phyloP scores from a whole-genome alignment of 2,113 vertebrate genomes.

The Daphoenositta chrysoptera region DNA sequence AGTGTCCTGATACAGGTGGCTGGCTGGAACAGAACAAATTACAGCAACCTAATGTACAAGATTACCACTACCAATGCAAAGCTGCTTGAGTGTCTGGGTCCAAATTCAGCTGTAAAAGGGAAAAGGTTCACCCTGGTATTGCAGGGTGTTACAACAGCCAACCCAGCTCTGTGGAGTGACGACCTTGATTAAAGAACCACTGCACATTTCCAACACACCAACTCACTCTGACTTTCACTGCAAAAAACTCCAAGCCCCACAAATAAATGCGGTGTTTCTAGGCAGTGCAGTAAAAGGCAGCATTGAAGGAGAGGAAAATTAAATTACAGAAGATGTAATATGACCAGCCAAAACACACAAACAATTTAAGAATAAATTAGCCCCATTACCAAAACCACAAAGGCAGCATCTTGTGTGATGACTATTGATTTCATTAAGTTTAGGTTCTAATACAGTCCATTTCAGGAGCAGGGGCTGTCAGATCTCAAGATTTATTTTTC shows the following conservation, averaged over 20 bases:
- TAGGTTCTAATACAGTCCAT: not conserved
- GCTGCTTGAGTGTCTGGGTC: not conserved
- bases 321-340: slow-evolving; percentile 37
- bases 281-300: not conserved
- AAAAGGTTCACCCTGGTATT: not conserved
- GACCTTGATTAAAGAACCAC: not conserved
- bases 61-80: not conserved
- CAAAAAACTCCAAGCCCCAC: not conserved
- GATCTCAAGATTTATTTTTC: not conserved
- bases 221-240: not conserved
- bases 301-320: slow-evolving; percentile 6
- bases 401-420: not conserved
- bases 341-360: slow-evolving; percentile 50
- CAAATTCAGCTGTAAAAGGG: not conserved
- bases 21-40: not conserved
- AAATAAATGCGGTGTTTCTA: not conserved
- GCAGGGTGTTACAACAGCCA: not conserved
- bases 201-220: not conserved
- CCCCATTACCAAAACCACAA: slow-evolving; percentile 47
- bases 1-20: not conserved
- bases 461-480: not conserved
- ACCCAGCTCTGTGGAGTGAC: fast-evolving
- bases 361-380: slow-evolving; percentile 44
- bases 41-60: not conserved
- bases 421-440: not conserved